Base-by-base conservation (phyloP, 1,140 invertebrate genomes). In the Drosophila ambigua region DNA sequence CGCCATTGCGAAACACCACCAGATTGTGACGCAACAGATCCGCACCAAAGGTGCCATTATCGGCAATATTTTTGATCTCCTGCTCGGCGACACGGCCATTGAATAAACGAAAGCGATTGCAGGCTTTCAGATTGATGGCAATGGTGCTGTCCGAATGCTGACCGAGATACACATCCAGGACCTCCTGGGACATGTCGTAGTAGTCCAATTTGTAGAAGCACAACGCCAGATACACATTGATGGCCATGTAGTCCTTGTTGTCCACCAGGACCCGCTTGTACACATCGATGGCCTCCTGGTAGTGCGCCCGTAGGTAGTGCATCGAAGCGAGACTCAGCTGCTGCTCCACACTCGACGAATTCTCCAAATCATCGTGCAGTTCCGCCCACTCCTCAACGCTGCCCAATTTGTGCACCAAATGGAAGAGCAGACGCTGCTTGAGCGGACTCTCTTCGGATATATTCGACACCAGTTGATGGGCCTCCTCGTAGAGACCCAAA, bases 141-240 rank as follows among this genome's bases (percentile, higher is more conserved):
- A 98, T 97, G 1, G 97, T 97, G 68, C 98, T 99, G 76, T 99
- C 98, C 4, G 97, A 95, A 93, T 96, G 96, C 87, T 98, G 96
- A 83, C 97, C 96, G 11, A 99, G 93, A 92, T 99, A 99, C 2
- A 98, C 95, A 49, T 97, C 96, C 2, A 99, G 93, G 11, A 99
- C 97, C 93, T 99, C 98, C 93, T 99, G 96, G 2, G 97, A 97
- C 23, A 97, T 96, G 81, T 97, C 96, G 82, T 96, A 97, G 85
- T 97, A 97, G 92, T 99, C 98, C 53, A 99, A 92, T 92, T 99
- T 99, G 92, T 99, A 99, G 92, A 99, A 99, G 84, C 98, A 99
- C 7, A 99, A 92, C 0, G 98, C 99, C 58, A 99, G 96, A 92
- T 99, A 99, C 7, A 99, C 98, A 93, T 99, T 99, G 48, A 99